Evolutionary conservation across 2,113 vertebrate genomes (phyloP).

Genomic region (Salminus brasiliensis): DNA sequence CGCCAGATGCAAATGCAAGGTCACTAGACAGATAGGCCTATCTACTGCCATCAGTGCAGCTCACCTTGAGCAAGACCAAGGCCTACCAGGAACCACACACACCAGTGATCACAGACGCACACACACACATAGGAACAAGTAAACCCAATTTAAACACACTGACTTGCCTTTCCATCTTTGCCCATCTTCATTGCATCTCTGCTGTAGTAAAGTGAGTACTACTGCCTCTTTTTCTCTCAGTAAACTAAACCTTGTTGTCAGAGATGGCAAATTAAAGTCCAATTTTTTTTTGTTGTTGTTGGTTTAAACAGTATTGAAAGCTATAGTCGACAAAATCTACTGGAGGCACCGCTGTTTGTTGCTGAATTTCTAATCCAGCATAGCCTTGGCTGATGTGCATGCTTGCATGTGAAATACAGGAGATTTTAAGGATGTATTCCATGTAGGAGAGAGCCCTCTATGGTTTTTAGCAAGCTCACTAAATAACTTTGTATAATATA

Average conservation of each 20-base stretch:
- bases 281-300: too few relatives aligned
- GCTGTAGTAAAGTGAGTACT: neutral
- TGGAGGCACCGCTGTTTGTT: too few relatives aligned
- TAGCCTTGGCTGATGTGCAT: neutral
- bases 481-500: too few relatives aligned
- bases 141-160: neutral
- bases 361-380: neutral
- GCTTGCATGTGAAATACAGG: neutral
- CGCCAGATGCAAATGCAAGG: slow-evolving; percentile 32
- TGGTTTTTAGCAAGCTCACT: too few relatives aligned
- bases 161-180: neutral
- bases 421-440: neutral
- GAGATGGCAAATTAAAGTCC: too few relatives aligned
- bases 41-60: slow-evolving; percentile 39
- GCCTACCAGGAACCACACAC: slow-evolving; percentile 25
- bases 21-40: slow-evolving; percentile 1
- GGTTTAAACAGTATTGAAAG: too few relatives aligned
- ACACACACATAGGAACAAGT: neutral
- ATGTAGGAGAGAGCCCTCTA: too few relatives aligned
- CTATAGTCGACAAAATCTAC: too few relatives aligned
- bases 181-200: neutral
- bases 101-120: neutral
- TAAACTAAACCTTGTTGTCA: too few relatives aligned
- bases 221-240: neutral
- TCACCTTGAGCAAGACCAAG: slow-evolving; percentile 45